Evolutionary conservation across 2,888 invertebrate species (phyloP), one percentile per base, ranked within the genome.

Genomic region (Drosophila gaucha): DNA sequence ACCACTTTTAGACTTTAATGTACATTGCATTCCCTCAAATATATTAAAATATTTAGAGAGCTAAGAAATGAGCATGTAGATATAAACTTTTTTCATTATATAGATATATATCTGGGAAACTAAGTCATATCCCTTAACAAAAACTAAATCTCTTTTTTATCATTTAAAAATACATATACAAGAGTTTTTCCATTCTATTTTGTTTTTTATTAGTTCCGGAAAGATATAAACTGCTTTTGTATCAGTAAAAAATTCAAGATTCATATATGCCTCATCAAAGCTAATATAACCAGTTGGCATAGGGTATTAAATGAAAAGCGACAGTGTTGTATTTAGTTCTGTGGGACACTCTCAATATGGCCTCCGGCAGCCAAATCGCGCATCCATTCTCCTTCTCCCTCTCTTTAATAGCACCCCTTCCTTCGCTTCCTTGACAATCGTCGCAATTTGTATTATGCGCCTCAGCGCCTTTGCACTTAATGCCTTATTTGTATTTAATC

Each of bases 401-500:
- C 20, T 30, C 8, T 28, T 8, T 6, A 18, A 28, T 8, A 18
- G 28, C 28, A 12, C 12, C 41, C 49, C 46, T 10, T 30, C 50
- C 28, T 51, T 35, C 44, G 50, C 46, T 31, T 44, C 49, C 66
- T 52, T 51, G 57, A 58, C 86, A 89, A 78, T 89, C 88, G 72
- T 73, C 83, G 77, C 80, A 86, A 89, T 89, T 87, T 89, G 80
- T 86, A 86, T 86, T 88, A 83, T 86, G 72, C 80, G 89, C 86
- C 69, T 74, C 89, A 89, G 88, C 83, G 86, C 83, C 76, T 77
- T 76, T 69, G 73, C 76, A 82, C 88, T 85, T 88, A 84, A 84
- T 86, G 84, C 78, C 84, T 88, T 85, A 88, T 88, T 88, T 88
- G 88, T 88, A 85, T 88, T 88, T 88, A 85, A 85, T 88, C 84